Evolutionary conservation across 2,888 invertebrate genomes (phyloP).

Genomic region (Caenorhabditis sinica): DNA sequence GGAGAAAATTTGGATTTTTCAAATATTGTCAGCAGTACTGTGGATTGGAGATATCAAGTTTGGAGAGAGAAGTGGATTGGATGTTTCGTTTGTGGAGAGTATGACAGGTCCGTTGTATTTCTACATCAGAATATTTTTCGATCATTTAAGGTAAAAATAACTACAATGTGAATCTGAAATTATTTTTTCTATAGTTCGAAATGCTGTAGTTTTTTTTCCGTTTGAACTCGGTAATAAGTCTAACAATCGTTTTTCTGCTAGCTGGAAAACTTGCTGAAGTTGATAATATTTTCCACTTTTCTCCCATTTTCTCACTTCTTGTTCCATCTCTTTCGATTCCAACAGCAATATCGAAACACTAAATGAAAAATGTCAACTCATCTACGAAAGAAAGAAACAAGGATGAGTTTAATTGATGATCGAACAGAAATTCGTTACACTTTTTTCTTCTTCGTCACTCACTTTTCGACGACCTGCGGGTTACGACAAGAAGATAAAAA

Average conservation of each 20-base stretch:
- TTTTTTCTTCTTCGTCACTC: constrained; percentile 17
- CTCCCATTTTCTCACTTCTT: constrained; percentile 1
- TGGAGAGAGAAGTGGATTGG: constrained; percentile 79
- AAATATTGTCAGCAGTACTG: constrained; percentile 78
- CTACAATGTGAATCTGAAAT: background rate
- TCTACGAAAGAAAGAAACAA: background rate
- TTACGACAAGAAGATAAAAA: constrained; percentile 17
- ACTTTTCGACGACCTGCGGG: constrained; percentile 23
- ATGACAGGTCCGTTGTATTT: constrained; percentile 71
- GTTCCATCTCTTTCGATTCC: background rate
- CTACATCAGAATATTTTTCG: too few relatives aligned
- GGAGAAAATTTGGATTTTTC: constrained; percentile 75
- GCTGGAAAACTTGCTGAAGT: too few relatives aligned
- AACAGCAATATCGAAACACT: background rate
- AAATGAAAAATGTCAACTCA: constrained; percentile 1
- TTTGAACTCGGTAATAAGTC: too few relatives aligned
- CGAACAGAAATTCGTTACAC: constrained; percentile 62
- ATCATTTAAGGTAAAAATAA: too few relatives aligned
- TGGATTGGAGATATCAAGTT: constrained; percentile 82
- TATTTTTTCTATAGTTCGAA: too few relatives aligned
- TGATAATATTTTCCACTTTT: background rate
- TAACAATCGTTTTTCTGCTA: too few relatives aligned
- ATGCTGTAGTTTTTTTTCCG: too few relatives aligned
- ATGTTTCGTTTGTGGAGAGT: constrained; percentile 79
- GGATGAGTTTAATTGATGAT: constrained; percentile 56